Conservation (phyloP, 2,797 vertebrate species). For the Eulemur rubriventer region DNA sequence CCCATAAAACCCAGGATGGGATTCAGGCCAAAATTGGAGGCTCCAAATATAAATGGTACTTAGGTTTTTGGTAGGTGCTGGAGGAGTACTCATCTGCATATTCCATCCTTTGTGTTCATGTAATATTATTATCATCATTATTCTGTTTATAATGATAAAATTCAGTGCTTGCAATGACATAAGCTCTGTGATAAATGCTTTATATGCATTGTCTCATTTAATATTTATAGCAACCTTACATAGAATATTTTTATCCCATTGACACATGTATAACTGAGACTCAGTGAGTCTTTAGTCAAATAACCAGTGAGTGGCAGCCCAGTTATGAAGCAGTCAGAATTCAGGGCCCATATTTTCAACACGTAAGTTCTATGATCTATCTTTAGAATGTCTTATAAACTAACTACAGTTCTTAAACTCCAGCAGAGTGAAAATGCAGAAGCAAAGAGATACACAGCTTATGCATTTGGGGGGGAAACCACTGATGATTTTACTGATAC, state of each 20-base stretch:
- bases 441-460: neutral
- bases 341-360: neutral
- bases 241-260: neutral
- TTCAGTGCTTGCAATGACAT: neutral
- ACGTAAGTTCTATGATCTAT: neutral
- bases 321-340: neutral
- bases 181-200: neutral
- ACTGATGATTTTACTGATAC: neutral
- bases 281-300: neutral
- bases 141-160: neutral
- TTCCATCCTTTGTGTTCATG: neutral
- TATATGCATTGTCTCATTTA: neutral
- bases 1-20: neutral
- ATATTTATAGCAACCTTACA: too few species aligned
- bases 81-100: neutral
- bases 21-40: neutral
- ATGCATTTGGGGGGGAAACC: too few species aligned
- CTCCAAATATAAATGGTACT: accelerated
- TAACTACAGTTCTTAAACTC: neutral
- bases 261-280: neutral
- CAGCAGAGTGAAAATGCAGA: neutral
- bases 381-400: neutral
- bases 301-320: accelerated
- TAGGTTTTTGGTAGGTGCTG: neutral
- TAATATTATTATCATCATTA: neutral